Base-by-base conservation (phyloP, 2,888 invertebrate genomes). In the Epinotia brunnichana region DNA sequence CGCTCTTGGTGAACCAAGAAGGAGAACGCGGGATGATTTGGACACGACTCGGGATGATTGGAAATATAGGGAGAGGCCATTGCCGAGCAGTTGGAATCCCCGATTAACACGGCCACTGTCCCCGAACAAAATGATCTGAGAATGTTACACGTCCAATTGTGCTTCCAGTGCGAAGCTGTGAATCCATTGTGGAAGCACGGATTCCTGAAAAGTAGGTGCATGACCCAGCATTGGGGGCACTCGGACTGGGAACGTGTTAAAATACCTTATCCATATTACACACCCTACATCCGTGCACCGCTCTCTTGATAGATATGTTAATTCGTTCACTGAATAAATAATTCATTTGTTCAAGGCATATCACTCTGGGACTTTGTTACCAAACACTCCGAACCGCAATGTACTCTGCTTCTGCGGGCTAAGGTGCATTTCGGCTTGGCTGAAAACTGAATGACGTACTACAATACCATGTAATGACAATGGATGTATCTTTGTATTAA, bases 231-330 rank as follows among this genome's bases (percentile, higher is more conserved):
- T n/a, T n/a, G n/a, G 24, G 24, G 24, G 29, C 29, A 29, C 29
- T 29, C 29, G 1, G 29, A 29, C 29, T 3, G 29, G 29, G 7
- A 29, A 29, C 29, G 29, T 44, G 3, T 7, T 75, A 74, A 74
- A n/a, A 56, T 21, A 35, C 74, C 60, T 19, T 59, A 62, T 67
- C 63, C 53, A 51, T 41, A 48, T 29, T 21, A 9, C 39, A 39
- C 53, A 73, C 59, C 74, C 9, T 51, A 63, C 64, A 70, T 76
- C 74, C 74, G 13, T 51, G 67, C 76, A 78, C 83, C 81, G 80
- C 82, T 83, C 90, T 86, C 89, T 88, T 88, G 90, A 91, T 91
- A 91, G 90, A 91, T 91, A 91, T 91, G 91, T 90, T 91, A 92
- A 92, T 91, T 88, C 89, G 83, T 86, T 84, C 85, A 80, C 87